A percentile compares a stretch with the other conserved stretches of the same genome.
phyloP scores from a whole-genome alignment of 2,888 invertebrate species.

The Oligia strigilis region DNA sequence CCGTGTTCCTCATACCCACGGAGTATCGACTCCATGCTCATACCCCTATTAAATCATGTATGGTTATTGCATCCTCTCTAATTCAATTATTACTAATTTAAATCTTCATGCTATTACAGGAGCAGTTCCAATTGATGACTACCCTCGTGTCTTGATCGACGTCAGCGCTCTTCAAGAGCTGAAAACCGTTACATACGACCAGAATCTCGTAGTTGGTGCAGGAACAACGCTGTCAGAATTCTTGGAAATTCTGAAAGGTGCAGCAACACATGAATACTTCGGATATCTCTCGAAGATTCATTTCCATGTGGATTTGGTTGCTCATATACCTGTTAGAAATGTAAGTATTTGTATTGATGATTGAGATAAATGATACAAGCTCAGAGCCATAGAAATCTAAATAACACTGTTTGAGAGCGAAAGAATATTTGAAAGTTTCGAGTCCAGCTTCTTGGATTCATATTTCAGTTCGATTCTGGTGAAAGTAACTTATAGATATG shows the following conservation, averaged over 20 bases:
- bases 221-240: slow-evolving; percentile 89
- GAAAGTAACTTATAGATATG: too few relatives aligned
- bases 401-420: background rate
- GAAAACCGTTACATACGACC: slow-evolving; percentile 78
- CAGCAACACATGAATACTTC: slow-evolving; percentile 83
- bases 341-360: slow-evolving; percentile 81
- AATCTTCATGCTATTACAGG: slow-evolving; percentile 70
- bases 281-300: slow-evolving; percentile 90
- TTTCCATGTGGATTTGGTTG: slow-evolving; percentile 92
- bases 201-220: slow-evolving; percentile 89
- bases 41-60: background rate
- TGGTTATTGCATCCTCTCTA: background rate
- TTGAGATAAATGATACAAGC: background rate
- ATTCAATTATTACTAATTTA: background rate
- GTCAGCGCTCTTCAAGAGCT: slow-evolving; percentile 91
- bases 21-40: too few relatives aligned
- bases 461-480: too few relatives aligned
- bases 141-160: slow-evolving; percentile 90
- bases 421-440: background rate
- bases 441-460: background rate
- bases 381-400: too few relatives aligned
- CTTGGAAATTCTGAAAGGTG: slow-evolving; percentile 83
- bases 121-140: slow-evolving; percentile 79
- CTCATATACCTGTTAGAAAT: slow-evolving; percentile 93
- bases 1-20: background rate